Evolutionary conservation across 2,888 invertebrate genomes (phyloP).

Genomic region (Aricia artaxerxes): DNA sequence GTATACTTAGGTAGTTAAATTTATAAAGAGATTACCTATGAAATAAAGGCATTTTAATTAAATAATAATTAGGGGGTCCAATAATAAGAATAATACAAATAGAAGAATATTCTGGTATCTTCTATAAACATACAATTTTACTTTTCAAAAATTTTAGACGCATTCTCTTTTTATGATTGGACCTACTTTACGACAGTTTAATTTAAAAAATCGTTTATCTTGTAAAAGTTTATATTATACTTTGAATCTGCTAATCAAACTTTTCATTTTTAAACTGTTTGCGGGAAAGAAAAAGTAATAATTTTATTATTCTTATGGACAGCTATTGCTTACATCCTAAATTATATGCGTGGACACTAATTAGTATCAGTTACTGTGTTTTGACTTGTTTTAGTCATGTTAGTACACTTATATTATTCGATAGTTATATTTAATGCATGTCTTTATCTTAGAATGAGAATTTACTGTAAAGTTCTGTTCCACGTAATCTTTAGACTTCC

Average conservation of each 20-base stretch:
- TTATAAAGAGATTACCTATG: constrained; percentile 77
- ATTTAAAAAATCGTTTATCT: background rate
- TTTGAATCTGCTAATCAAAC: background rate
- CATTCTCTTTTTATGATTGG: constrained; percentile 3
- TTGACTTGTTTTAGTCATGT: constrained; percentile 7
- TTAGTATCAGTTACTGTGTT: constrained; percentile 7
- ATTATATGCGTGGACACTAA: background rate
- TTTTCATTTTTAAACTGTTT: background rate
- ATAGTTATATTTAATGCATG: constrained; percentile 21
- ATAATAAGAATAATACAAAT: constrained; percentile 41
- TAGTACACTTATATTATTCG: constrained; percentile 19
- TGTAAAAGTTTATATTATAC: background rate
- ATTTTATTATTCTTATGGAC: background rate
- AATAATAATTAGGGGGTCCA: constrained; percentile 73
- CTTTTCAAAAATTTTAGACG: constrained; percentile 7
- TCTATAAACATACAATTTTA: constrained; percentile 11
- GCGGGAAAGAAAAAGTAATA: background rate
- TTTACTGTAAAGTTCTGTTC: constrained; percentile 19
- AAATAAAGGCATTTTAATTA: constrained; percentile 76
- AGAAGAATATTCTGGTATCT: constrained; percentile 31
- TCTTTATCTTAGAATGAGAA: constrained; percentile 22
- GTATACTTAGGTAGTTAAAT: constrained; percentile 74
- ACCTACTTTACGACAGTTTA: background rate
- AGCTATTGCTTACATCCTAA: background rate
- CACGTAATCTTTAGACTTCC: constrained; percentile 26